phyloP scores from a whole-genome alignment of 1,140 invertebrate species.

The Hyles euphorbiae region DNA sequence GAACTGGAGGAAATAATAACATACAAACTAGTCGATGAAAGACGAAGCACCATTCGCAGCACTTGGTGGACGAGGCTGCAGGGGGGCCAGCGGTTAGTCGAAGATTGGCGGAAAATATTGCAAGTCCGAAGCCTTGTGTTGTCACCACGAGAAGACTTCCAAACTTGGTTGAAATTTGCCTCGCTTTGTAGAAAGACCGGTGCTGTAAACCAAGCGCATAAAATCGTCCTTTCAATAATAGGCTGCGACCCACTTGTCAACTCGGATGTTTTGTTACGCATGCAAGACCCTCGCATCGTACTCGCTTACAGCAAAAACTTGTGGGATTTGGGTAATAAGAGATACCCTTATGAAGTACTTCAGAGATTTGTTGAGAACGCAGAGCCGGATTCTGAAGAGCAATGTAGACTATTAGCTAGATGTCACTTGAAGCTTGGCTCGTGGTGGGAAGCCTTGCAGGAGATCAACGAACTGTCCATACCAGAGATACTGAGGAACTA shows the following conservation, averaged over 20 bases:
- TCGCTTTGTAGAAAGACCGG: slow-evolving; percentile 96
- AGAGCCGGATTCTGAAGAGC: slow-evolving; percentile 79
- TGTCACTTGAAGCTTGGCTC: slow-evolving; percentile 94
- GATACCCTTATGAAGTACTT: slow-evolving; percentile 85
- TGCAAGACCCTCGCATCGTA: slow-evolving; percentile 86
- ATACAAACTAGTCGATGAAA: slow-evolving; percentile 94
- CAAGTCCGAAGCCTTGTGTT: slow-evolving; percentile 96
- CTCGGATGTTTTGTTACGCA: slow-evolving; percentile 82
- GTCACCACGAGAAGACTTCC: slow-evolving; percentile 93
- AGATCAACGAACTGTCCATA: slow-evolving; percentile 88
- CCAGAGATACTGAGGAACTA: slow-evolving; percentile 91
- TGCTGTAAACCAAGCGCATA: slow-evolving; percentile 90
- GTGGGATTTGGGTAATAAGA: slow-evolving; percentile 89
- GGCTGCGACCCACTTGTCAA: slow-evolving; percentile 85
- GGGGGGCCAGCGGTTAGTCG: slow-evolving; percentile 95
- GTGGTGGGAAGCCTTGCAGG: slow-evolving; percentile 91
- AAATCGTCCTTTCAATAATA: slow-evolving; percentile 91
- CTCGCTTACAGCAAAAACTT: slow-evolving; percentile 97
- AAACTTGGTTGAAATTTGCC: slow-evolving; percentile 98
- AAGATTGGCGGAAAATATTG: slow-evolving; percentile 98
- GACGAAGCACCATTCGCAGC: slow-evolving; percentile 86
- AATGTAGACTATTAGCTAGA: slow-evolving; percentile 84
- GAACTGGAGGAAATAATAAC: slow-evolving; percentile 99
- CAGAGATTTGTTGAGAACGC: slow-evolving; percentile 85
- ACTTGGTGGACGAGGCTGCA: slow-evolving; percentile 98